Conservation (phyloP, 2,797 vertebrate species). For the Diglossa cyanea region DNA sequence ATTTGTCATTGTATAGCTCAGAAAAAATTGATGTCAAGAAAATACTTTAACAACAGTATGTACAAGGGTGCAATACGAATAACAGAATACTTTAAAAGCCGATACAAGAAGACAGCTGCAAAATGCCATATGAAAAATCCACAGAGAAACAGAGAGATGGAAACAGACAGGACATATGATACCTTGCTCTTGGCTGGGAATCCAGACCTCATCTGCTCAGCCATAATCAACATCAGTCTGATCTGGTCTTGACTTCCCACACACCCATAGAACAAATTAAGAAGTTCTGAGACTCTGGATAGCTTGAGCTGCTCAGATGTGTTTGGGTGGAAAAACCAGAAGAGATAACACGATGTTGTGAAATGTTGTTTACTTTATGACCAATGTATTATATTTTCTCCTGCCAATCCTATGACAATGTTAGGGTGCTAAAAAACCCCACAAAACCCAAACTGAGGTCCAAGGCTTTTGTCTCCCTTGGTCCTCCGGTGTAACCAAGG, state of each 20-base stretch:
- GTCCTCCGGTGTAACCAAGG: neutral
- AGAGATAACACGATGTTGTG: neutral
- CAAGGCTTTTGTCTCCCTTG: neutral
- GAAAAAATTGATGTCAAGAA: neutral
- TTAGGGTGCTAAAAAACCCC: neutral
- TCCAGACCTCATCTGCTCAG: neutral
- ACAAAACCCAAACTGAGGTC: neutral
- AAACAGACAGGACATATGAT: neutral
- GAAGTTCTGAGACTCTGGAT: neutral
- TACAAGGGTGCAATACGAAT: neutral
- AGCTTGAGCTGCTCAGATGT: neutral
- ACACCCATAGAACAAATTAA: neutral
- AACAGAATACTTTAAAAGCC: neutral
- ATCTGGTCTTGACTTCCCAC: neutral
- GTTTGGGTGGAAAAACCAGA: fast-evolving
- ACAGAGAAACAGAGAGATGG: neutral
- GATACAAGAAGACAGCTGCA: conserved; percentile 15
- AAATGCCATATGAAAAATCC: neutral
- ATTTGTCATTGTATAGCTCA: neutral
- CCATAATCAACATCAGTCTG: neutral
- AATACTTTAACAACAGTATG: neutral
- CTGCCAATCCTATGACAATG: neutral
- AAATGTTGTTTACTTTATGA: neutral
- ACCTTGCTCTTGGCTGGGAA: neutral
- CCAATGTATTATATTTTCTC: neutral